Percentiles rank a stretch among this genome's conserved stretches.
These are phyloP conservation scores for Bovichtus diacanthus DNA, from an alignment of 2,797 vertebrate genomes.

Conservation along the genomic window DNA sequence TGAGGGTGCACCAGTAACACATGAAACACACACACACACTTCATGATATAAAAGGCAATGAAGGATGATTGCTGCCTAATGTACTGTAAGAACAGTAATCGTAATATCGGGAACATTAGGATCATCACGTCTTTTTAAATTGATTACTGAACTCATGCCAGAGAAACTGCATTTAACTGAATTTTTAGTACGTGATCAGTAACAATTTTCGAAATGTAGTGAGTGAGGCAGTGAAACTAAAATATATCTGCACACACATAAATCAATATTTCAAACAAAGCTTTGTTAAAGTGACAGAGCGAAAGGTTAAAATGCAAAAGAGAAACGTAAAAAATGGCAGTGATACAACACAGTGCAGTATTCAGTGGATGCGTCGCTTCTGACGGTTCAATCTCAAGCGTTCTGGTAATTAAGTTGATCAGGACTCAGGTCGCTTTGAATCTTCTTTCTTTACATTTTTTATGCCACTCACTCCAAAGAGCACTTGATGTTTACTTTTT, in stretches of 20 bases:
- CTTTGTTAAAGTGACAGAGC: not conserved
- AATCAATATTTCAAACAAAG: not conserved
- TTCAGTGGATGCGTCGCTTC: not conserved
- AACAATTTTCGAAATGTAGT: not conserved
- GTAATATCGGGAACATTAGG: slow-evolving; percentile 1
- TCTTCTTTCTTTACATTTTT: not conserved
- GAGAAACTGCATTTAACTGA: not conserved
- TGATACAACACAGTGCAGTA: not conserved
- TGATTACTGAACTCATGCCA: not conserved
- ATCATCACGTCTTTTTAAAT: not conserved
- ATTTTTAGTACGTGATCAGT: not conserved
- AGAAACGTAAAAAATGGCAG: not conserved
- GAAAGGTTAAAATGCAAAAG: not conserved
- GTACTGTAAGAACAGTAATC: not conserved
- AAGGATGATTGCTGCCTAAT: slow-evolving; percentile 5
- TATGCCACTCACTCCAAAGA: not conserved
- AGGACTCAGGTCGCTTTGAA: not conserved
- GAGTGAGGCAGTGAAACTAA: not conserved
- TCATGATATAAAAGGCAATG: not conserved
- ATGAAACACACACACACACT: not conserved
- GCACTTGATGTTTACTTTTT: not conserved
- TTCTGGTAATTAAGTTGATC: not conserved
- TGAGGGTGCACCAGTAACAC: not conserved
- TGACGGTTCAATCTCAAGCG: not conserved
- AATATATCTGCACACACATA: not conserved